Percentiles rank a stretch among this genome's conserved stretches.
These are phyloP conservation scores for Dreissena rostriformis DNA, from an alignment of 1,140 invertebrate species.

Conservation along the genomic window DNA sequence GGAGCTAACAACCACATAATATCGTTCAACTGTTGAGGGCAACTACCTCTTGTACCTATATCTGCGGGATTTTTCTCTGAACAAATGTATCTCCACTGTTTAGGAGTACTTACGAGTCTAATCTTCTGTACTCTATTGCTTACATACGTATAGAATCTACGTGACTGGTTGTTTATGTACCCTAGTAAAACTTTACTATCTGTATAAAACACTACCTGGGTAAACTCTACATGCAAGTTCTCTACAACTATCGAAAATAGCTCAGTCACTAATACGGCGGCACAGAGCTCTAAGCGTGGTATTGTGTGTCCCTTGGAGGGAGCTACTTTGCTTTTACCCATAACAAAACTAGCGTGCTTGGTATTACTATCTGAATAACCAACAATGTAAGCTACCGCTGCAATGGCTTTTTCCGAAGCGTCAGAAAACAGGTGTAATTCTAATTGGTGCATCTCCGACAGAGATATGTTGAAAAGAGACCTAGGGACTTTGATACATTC, in stretches of 20 bases:
- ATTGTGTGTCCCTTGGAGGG: constrained; percentile 39
- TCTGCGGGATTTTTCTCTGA: constrained; percentile 60
- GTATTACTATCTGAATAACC: neutral
- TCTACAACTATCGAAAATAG: constrained; percentile 24
- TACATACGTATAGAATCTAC: constrained; percentile 60
- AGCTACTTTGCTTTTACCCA: constrained; percentile 48
- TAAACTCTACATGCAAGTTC: constrained; percentile 42
- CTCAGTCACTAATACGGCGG: constrained; percentile 40
- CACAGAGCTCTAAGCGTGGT: constrained; percentile 45
- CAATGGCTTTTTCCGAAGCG: constrained; percentile 69
- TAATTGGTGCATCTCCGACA: constrained; percentile 74
- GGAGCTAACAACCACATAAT: constrained; percentile 40
- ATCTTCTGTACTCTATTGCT: constrained; percentile 54
- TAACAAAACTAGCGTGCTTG: constrained; percentile 33
- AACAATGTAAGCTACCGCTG: constrained; percentile 70
- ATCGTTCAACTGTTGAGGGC: neutral
- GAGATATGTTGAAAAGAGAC: neutral
- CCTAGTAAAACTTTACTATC: constrained; percentile 51
- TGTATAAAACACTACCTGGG: no score
- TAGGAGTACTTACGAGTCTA: neutral
- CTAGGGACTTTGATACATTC: neutral
- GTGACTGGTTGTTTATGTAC: constrained; percentile 52
- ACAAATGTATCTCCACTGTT: constrained; percentile 54
- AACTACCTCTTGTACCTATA: constrained; percentile 36
- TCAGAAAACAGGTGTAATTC: constrained; percentile 73